These are phyloP conservation scores for Notarius lentiginosus DNA, from an alignment of 2,113 vertebrate genomes.

Conservation along the genomic window DNA sequence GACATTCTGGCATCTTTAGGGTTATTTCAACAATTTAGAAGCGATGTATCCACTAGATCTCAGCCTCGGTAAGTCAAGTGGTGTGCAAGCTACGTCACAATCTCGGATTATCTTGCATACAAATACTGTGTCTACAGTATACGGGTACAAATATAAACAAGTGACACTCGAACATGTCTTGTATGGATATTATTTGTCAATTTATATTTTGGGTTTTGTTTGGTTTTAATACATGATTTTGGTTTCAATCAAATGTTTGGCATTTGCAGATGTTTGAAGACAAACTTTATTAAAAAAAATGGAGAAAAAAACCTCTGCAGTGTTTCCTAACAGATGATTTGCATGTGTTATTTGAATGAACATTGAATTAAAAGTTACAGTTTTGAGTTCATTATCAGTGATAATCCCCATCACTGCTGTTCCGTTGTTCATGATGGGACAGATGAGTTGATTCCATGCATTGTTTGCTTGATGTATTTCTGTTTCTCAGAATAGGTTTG, in stretches of 20 bases:
- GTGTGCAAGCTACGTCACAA: no score
- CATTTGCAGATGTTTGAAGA: not conserved
- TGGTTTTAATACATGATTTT: not conserved
- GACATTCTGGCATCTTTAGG: no score
- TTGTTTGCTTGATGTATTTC: not conserved
- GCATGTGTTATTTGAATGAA: not conserved
- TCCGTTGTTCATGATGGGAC: not conserved
- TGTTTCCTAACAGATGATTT: not conserved
- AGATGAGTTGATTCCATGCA: not conserved
- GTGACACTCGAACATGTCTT: no score
- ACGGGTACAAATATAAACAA: no score
- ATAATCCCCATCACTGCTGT: not conserved
- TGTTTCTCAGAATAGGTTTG: not conserved
- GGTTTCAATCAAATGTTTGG: not conserved
- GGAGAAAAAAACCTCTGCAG: not conserved
- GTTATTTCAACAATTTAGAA: no score
- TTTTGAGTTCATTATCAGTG: not conserved
- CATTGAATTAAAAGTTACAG: not conserved
- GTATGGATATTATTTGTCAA: no score
- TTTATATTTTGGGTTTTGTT: no score
- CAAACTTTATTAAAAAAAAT: not conserved
- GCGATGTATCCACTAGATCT: no score
- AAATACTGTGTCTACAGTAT: no score
- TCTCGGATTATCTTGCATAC: no score
- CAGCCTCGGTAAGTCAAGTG: no score